A percentile compares a stretch with the other conserved stretches of the same genome.
Conservation (phyloP, 2,113 vertebrate species). For the Pygoscelis adeliae region DNA sequence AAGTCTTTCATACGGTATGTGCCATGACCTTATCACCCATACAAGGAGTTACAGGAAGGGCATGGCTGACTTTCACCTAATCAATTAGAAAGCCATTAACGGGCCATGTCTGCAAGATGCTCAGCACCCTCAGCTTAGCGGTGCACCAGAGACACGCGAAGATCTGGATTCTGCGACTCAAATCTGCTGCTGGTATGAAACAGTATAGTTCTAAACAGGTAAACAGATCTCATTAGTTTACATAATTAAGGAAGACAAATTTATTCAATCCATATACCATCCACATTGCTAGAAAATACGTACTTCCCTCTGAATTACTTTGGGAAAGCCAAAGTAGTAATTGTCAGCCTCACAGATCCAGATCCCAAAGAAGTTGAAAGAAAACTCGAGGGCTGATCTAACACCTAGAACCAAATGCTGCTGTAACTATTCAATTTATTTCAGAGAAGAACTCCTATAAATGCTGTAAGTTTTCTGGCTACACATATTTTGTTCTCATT, state of each 20-base stretch:
- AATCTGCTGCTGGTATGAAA: neutral
- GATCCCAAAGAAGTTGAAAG: neutral
- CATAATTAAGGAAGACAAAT: neutral
- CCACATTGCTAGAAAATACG: neutral
- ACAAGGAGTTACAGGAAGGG: slow-evolving; percentile 69
- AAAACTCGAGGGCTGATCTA: neutral
- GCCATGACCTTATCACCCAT: slow-evolving; percentile 79
- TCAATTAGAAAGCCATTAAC: slow-evolving; percentile 57
- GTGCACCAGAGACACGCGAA: neutral
- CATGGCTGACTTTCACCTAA: slow-evolving; percentile 69
- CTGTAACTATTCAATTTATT: neutral
- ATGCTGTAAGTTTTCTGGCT: neutral
- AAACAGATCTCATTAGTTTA: neutral
- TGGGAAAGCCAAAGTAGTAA: neutral
- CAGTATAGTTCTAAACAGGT: neutral
- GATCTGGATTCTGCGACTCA: neutral
- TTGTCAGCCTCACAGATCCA: neutral
- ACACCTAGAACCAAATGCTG: neutral
- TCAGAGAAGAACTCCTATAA: neutral
- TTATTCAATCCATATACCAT: neutral
- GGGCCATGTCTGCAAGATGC: neutral
- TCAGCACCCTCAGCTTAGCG: neutral
- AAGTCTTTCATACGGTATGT: slow-evolving; percentile 61
- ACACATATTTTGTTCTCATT: neutral
- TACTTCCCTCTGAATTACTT: neutral